Evolutionary conservation across 2,888 invertebrate species (phyloP).

Genomic region (Julus scandinavius): DNA sequence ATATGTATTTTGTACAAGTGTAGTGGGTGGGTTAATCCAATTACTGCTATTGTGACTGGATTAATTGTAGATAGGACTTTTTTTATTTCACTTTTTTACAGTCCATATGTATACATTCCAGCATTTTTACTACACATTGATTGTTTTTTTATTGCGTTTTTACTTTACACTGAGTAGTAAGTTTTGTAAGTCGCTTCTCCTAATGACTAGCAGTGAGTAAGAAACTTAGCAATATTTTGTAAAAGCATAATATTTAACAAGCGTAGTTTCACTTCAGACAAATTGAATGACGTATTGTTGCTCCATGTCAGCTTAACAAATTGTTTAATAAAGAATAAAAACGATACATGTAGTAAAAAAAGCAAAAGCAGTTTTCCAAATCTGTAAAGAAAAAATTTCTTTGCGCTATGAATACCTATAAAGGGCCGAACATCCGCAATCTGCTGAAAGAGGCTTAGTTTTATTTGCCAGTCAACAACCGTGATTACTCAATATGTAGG

Average conservation of each 20-base stretch:
- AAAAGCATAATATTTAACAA: background rate
- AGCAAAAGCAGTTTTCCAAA: no score
- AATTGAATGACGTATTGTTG: background rate
- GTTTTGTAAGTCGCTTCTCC: background rate
- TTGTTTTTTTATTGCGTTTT: background rate
- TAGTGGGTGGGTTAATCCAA: background rate
- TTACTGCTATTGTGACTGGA: background rate
- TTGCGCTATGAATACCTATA: no score
- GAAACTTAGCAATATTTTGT: constrained; percentile 10
- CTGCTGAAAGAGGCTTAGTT: no score
- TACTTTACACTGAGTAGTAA: background rate
- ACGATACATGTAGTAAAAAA: no score
- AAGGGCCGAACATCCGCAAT: no score
- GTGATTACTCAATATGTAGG: no score
- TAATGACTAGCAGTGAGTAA: constrained; percentile 28
- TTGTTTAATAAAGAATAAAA: no score
- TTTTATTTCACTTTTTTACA: background rate
- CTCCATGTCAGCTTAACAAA: no score
- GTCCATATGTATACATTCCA: constrained; percentile 20
- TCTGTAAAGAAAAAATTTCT: no score
- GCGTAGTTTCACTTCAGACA: constrained; percentile 2
- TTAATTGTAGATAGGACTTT: constrained; percentile 11
- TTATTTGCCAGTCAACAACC: no score
- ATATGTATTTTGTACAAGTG: background rate
- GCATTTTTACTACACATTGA: background rate